Evolutionary conservation across 2,888 invertebrate species (phyloP).

Genomic region (Clostera curtula): DNA sequence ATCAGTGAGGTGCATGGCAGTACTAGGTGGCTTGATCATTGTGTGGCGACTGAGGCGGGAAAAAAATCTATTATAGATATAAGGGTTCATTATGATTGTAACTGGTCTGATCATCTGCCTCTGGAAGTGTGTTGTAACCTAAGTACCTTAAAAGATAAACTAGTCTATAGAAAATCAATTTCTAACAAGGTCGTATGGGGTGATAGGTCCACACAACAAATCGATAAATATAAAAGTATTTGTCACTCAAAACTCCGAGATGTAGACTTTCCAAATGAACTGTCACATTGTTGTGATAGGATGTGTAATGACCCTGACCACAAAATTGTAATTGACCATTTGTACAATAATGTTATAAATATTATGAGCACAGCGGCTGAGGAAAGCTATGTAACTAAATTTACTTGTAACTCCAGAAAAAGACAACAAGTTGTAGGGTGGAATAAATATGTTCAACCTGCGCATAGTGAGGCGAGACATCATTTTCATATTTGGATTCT

Average conservation of each 20-base stretch:
- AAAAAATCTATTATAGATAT: background rate
- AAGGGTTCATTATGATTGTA: background rate
- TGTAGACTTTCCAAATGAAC: constrained; percentile 2
- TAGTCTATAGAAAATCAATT: background rate
- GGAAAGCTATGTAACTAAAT: background rate
- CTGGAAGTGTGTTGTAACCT: background rate
- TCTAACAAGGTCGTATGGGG: background rate
- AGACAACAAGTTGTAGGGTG: no score
- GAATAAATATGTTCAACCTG: no score
- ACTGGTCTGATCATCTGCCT: background rate
- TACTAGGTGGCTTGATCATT: background rate
- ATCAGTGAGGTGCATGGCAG: background rate
- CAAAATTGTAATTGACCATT: background rate
- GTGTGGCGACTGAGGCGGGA: background rate
- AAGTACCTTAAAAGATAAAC: background rate
- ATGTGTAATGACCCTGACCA: background rate
- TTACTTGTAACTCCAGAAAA: no score
- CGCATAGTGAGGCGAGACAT: no score
- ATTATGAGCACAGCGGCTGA: background rate
- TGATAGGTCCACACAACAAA: background rate
- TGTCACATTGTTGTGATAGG: background rate
- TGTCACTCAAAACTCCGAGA: constrained; percentile 1
- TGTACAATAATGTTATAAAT: background rate
- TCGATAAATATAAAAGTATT: constrained; percentile 1
- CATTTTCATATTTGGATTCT: no score